Evolutionary conservation across 2,797 vertebrate genomes (phyloP), one percentile per base, ranked within the genome.

Genomic region (Chanos chanos): DNA sequence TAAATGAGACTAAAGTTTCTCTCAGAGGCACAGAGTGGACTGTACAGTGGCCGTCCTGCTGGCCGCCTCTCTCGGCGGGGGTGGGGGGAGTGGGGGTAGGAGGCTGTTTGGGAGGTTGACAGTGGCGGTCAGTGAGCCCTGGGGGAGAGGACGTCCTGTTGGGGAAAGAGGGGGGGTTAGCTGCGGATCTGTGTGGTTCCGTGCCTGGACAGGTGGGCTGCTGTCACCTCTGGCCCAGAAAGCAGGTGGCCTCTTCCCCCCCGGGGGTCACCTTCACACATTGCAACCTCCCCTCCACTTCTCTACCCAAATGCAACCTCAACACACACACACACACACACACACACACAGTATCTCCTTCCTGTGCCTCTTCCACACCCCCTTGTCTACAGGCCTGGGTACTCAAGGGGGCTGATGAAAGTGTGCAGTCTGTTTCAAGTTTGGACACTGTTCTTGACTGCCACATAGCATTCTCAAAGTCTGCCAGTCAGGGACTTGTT

Each of bases 151-250:
- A 54, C 57, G 64, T 86, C 83, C 85, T 84, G 74, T 61, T 75
- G 77, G 78, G 68, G 56, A 52, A 57, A 69, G 71, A 65, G 74
- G 80, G 75, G 71, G 73, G 74, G 71, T 79, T 85, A 88, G 85
- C 88, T 88, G 85, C n/a, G n/a, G n/a, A n/a, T n/a, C 84, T 81
- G 80, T 82, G 77, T 73, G 76, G 81, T 77, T 81, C 66, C 66
- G 66, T 72, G 80, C 79, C 72, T 66, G 83, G 85, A 87, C 88
- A 90, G 89, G 88, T 89, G 87, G 88, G 85, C 81, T 78, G 75
- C 86, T 91, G 89, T 91, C 89, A 91, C 82, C 85, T 78, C 82
- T 71, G 57, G 82, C 75, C 70, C 64, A 81, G 80, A 77, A 81
- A 87, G 84, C 89, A 91, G 86, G 85, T 85, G 86, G 85, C 86